A percentile compares a stretch with the other conserved stretches of the same genome.
These are phyloP conservation scores for Xiphorhynchus elegans DNA, from an alignment of 2,113 vertebrate species.

Conservation along the genomic window DNA sequence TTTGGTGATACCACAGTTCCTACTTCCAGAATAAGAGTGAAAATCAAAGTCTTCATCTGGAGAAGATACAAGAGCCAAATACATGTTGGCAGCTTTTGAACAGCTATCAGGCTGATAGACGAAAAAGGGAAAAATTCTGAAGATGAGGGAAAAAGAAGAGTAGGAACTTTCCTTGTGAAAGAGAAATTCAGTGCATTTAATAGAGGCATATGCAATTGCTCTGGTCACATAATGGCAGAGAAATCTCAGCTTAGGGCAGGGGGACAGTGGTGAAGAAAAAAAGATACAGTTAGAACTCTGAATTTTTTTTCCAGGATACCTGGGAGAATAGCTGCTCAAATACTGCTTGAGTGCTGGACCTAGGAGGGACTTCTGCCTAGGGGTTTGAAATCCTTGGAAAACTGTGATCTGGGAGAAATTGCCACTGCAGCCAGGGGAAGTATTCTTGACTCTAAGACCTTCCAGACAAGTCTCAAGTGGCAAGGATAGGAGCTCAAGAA, in stretches of 20 bases:
- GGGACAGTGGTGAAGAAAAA: not conserved
- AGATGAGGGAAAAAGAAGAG: not conserved
- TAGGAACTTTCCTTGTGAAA: not conserved
- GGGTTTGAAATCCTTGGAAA: not conserved
- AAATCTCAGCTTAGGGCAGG: not conserved
- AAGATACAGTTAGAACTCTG: not conserved
- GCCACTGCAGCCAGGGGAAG: not conserved
- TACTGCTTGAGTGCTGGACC: not conserved
- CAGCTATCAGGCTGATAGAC: not conserved
- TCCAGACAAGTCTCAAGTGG: not conserved
- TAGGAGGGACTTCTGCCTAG: not conserved
- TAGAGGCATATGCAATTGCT: not conserved
- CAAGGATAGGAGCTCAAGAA: not conserved
- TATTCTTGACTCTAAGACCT: not conserved
- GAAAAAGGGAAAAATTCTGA: not conserved
- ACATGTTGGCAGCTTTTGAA: slow-evolving; percentile 11
- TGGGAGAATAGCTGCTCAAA: not conserved
- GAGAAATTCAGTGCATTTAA: not conserved
- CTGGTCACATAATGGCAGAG: not conserved
- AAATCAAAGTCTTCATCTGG: slow-evolving; percentile 30
- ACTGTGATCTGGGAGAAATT: not conserved
- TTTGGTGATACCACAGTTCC: not conserved
- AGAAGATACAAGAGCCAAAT: slow-evolving; percentile 32
- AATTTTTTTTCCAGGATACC: not conserved
- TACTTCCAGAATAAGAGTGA: slow-evolving; percentile 1